Evolutionary conservation across 2,888 invertebrate species (phyloP).

Genomic region (Thyatira batis): DNA sequence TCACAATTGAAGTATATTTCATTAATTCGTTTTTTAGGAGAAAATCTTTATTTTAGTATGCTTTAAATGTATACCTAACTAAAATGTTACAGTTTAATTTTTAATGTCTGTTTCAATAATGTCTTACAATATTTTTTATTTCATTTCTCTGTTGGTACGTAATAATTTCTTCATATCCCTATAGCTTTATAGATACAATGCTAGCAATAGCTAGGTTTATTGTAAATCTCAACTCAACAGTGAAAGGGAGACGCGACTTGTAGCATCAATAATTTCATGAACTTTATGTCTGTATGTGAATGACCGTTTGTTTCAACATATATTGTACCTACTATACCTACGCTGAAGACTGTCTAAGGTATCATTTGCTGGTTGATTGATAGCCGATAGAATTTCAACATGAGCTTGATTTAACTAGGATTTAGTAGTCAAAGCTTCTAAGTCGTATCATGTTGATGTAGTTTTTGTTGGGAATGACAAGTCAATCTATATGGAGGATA

Average conservation of each 20-base stretch:
- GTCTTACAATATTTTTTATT: no score
- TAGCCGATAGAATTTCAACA: not conserved
- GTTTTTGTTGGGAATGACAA: no score
- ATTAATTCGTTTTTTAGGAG: no score
- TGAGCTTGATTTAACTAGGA: not conserved
- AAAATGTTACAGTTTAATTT: no score
- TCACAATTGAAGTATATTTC: no score
- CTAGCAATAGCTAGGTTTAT: not conserved
- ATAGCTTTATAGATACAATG: not conserved
- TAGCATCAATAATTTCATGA: not conserved
- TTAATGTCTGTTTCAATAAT: no score
- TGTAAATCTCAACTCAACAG: not conserved
- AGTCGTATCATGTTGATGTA: no score
- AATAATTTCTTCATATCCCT: no score
- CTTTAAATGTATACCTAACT: no score
- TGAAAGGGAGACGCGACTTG: not conserved
- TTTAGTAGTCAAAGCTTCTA: not conserved
- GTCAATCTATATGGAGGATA: no score
- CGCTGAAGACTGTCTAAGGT: not conserved
- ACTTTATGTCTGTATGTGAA: not conserved
- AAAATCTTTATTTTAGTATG: no score
- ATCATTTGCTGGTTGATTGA: not conserved
- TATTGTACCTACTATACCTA: not conserved
- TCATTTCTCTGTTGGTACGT: no score
- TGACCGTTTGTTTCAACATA: not conserved